phyloP scores from a whole-genome alignment of 1,140 invertebrate genomes.

The Luehdorfia chinensis region DNA sequence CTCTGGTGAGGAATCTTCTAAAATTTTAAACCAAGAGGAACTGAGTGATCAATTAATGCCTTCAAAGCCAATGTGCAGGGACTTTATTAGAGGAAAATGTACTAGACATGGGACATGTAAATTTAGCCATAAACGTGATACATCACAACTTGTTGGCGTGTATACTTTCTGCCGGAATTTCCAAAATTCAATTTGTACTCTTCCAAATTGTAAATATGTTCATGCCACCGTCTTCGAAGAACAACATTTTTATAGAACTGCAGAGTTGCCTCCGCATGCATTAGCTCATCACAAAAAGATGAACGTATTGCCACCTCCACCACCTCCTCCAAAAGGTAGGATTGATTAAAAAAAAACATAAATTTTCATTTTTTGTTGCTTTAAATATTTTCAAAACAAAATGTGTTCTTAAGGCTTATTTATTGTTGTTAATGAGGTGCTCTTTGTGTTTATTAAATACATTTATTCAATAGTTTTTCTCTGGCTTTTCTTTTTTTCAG shows the following conservation, averaged over 20 bases:
- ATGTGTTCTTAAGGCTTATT: no score
- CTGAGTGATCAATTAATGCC: conserved; percentile 14
- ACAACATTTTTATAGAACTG: conserved; percentile 46
- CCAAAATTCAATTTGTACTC: conserved; percentile 42
- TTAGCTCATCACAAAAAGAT: conserved; percentile 30
- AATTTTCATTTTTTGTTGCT: background rate
- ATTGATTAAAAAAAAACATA: background rate
- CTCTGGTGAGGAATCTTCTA: background rate
- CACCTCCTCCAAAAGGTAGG: conserved; percentile 30
- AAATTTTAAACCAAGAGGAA: background rate
- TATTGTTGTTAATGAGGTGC: background rate
- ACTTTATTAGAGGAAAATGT: conserved; percentile 49
- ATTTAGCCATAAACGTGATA: conserved; percentile 40
- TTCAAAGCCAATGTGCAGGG: conserved; percentile 36
- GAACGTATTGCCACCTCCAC: conserved; percentile 20
- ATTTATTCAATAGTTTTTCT: background rate
- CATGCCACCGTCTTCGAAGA: conserved; percentile 57
- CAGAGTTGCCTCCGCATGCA: conserved; percentile 38
- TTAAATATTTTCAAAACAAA: background rate
- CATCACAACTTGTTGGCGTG: conserved; percentile 36
- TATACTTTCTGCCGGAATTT: conserved; percentile 52
- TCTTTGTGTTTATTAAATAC: background rate
- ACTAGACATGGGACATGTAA: conserved; percentile 36
- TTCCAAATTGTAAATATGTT: conserved; percentile 43
- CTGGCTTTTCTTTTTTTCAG: background rate